A percentile compares a stretch with the other conserved stretches of the same genome.
Evolutionary conservation across 2,113 vertebrate species (phyloP).

Genomic region (Mungos mungo): DNA sequence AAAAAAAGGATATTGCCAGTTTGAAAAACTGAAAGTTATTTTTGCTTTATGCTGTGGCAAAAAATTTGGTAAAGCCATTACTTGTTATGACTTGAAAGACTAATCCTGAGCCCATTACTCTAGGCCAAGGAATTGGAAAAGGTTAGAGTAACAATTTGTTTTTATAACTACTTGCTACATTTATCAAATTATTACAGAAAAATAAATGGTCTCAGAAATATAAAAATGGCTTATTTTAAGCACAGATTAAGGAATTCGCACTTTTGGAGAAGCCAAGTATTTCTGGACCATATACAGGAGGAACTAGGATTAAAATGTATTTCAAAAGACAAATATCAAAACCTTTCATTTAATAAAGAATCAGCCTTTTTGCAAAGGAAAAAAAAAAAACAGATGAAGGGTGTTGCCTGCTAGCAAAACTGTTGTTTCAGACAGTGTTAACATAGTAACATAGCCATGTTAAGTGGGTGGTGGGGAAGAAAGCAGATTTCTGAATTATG

Average conservation of each 20-base stretch:
- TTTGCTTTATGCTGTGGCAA: not conserved
- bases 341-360: not conserved
- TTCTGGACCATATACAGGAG: not conserved
- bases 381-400: not conserved
- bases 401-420: not conserved
- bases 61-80: not conserved
- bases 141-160: not conserved
- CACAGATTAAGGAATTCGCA: not conserved
- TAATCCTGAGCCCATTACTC: not conserved
- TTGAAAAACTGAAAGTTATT: not conserved
- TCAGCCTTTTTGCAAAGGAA: not conserved
- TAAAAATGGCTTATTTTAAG: not conserved
- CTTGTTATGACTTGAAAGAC: not conserved
- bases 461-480: not conserved
- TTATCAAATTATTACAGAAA: conserved; percentile 28
- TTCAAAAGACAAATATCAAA: not conserved
- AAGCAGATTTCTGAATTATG: not conserved
- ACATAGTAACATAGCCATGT: not conserved
- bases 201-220: not conserved
- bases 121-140: not conserved
- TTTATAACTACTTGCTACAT: not conserved
- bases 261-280: not conserved
- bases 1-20: not conserved
- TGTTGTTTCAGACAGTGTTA: not conserved
- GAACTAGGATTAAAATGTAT: not conserved